Evolutionary conservation across 1,140 invertebrate species (phyloP).

Genomic region (Hyles vespertilio): DNA sequence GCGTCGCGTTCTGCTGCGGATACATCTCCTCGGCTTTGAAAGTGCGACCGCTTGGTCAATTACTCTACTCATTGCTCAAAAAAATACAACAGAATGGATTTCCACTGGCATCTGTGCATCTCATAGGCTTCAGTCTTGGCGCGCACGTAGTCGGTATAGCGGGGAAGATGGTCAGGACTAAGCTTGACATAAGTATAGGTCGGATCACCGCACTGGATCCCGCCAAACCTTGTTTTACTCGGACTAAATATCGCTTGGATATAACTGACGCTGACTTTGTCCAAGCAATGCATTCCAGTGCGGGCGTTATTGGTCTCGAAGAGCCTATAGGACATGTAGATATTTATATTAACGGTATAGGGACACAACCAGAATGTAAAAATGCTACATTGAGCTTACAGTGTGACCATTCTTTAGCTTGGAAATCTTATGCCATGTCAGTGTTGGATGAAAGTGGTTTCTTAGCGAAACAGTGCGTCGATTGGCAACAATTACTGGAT

Average conservation of each 20-base stretch:
- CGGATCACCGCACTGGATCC: slow-evolving; percentile 86
- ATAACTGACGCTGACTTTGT: slow-evolving; percentile 66
- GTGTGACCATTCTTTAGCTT: slow-evolving; percentile 53
- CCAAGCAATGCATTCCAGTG: slow-evolving; percentile 72
- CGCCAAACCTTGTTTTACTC: slow-evolving; percentile 80
- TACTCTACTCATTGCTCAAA: slow-evolving; percentile 45
- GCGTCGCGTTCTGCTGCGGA: slow-evolving; percentile 40
- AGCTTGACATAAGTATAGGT: slow-evolving; percentile 76
- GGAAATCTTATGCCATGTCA: slow-evolving; percentile 48
- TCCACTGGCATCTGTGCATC: slow-evolving; percentile 75
- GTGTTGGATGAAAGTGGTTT: slow-evolving; percentile 31
- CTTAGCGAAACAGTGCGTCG: slow-evolving; percentile 32
- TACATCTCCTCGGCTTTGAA: slow-evolving; percentile 49
- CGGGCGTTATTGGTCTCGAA: slow-evolving; percentile 57
- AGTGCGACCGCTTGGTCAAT: slow-evolving; percentile 40
- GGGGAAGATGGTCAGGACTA: slow-evolving; percentile 78
- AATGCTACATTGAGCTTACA: slow-evolving; percentile 37
- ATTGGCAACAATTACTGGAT: slow-evolving; percentile 39
- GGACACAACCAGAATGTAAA: slow-evolving; percentile 49
- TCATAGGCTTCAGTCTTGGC: slow-evolving; percentile 87
- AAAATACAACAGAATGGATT: slow-evolving; percentile 49
- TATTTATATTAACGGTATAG: slow-evolving; percentile 53
- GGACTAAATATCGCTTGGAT: slow-evolving; percentile 53
- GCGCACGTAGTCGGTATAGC: slow-evolving; percentile 86
- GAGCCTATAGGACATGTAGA: slow-evolving; percentile 59